Evolutionary conservation across 1,140 invertebrate genomes (phyloP).

Genomic region (Metaphire vulgaris): DNA sequence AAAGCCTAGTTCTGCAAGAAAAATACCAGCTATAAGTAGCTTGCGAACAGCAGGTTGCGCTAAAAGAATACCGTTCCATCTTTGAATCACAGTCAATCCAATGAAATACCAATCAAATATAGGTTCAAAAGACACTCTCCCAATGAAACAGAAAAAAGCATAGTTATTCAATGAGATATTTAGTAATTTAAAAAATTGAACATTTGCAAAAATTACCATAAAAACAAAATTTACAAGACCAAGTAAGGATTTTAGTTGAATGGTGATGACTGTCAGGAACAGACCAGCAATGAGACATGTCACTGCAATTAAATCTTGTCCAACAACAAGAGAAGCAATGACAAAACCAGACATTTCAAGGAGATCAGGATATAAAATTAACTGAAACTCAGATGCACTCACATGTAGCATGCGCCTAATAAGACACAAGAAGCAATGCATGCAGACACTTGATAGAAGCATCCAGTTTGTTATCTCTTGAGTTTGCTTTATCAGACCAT

Average conservation of each 20-base stretch:
- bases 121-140: slow-evolving; percentile 40
- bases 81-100: slow-evolving; percentile 40
- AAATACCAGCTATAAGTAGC: slow-evolving; percentile 35
- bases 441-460: slow-evolving; percentile 38
- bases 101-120: slow-evolving; percentile 45
- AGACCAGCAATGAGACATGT: slow-evolving; percentile 39
- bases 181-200: slow-evolving; percentile 35
- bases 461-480: slow-evolving; percentile 43
- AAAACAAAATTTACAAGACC: slow-evolving; percentile 36
- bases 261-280: slow-evolving; percentile 37
- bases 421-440: slow-evolving; percentile 41
- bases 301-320: slow-evolving; percentile 35
- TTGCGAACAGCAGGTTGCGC: slow-evolving; percentile 36
- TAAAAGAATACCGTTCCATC: slow-evolving; percentile 41
- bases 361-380: slow-evolving; percentile 29
- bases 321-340: slow-evolving; percentile 39
- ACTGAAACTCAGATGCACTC: slow-evolving; percentile 23
- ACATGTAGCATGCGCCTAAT: slow-evolving; percentile 36
- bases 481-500: slow-evolving; percentile 18
- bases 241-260: slow-evolving; percentile 43
- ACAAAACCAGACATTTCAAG: slow-evolving; percentile 44
- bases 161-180: slow-evolving; percentile 38
- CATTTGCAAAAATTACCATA: slow-evolving; percentile 34
- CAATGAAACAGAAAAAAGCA: slow-evolving; percentile 42
- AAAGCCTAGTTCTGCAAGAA: slow-evolving; percentile 37